These are phyloP conservation scores for Dryoscopus gambensis DNA, from an alignment of 2,113 vertebrate genomes.

Conservation along the genomic window DNA sequence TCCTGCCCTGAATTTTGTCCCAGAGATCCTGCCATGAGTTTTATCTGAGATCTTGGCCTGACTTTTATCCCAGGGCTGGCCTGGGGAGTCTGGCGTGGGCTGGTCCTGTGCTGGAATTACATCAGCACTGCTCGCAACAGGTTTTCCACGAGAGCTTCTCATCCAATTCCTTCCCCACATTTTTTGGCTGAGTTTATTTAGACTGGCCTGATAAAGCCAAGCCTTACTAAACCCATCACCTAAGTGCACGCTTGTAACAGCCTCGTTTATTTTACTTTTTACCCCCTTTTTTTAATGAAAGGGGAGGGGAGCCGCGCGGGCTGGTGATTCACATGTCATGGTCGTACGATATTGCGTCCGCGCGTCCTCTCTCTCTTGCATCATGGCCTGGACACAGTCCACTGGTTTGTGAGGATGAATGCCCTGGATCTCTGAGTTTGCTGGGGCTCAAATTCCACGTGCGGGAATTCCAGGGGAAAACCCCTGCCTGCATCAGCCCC, in stretches of 20 bases:
- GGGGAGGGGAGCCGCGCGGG: too few relatives aligned
- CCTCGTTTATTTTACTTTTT: not conserved
- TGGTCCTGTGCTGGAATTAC: fast-evolving
- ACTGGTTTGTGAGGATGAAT: not conserved
- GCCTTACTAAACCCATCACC: not conserved
- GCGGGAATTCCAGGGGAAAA: fast-evolving
- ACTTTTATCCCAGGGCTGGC: not conserved
- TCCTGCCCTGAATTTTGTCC: not conserved
- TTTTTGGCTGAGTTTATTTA: not conserved
- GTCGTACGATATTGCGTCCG: fast-evolving
- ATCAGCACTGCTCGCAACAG: fast-evolving
- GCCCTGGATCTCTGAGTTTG: fast-evolving
- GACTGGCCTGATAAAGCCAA: not conserved
- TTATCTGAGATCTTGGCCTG: too few relatives aligned
- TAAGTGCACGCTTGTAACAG: fast-evolving
- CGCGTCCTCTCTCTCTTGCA: not conserved
- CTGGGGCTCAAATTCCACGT: not conserved
- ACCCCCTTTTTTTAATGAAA: fast-evolving
- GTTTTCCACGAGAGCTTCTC: not conserved
- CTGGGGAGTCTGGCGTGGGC: not conserved
- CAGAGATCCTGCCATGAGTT: too few relatives aligned
- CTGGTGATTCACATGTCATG: not conserved
- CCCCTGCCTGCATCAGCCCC: fast-evolving
- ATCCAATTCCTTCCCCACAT: fast-evolving
- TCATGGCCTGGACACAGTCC: not conserved